Evolutionary conservation across 1,140 invertebrate species (phyloP).

Genomic region (Lasioglossum albipes): DNA sequence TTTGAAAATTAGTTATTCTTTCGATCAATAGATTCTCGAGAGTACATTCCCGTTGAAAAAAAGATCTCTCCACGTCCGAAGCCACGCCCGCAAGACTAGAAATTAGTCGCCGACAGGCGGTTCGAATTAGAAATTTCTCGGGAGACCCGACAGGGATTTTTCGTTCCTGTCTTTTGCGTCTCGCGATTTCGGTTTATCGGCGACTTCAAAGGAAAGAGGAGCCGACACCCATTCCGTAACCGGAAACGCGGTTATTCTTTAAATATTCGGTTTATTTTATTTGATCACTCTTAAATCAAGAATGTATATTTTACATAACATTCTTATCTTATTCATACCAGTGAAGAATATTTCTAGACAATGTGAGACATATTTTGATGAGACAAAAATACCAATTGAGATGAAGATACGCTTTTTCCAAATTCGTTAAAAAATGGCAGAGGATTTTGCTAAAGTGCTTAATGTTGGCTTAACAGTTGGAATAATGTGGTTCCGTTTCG

Average conservation of each 20-base stretch:
- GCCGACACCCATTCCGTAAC: background rate
- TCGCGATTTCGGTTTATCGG: slow-evolving; percentile 48
- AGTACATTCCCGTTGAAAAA: slow-evolving; percentile 24
- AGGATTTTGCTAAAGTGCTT: no score
- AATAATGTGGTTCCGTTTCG: no score
- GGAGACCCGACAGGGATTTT: slow-evolving; percentile 32
- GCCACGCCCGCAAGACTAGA: slow-evolving; percentile 58
- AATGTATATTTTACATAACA: no score
- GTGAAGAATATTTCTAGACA: no score
- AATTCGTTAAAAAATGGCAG: no score
- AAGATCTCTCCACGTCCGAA: slow-evolving; percentile 31
- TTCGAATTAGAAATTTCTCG: slow-evolving; percentile 65
- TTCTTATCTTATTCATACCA: no score
- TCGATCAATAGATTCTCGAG: background rate
- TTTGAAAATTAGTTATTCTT: no score
- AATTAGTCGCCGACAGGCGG: slow-evolving; percentile 67
- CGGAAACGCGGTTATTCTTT: background rate
- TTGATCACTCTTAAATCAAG: no score
- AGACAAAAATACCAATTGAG: no score
- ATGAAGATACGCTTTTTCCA: no score
- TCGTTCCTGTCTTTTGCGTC: slow-evolving; percentile 42
- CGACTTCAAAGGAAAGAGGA: slow-evolving; percentile 38
- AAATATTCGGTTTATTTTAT: background rate
- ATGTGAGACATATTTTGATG: no score
- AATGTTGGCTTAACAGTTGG: no score